A percentile compares a stretch with the other conserved stretches of the same genome.
These are phyloP conservation scores for Montifringilla adamsi DNA, from an alignment of 2,113 vertebrate species.

Conservation along the genomic window DNA sequence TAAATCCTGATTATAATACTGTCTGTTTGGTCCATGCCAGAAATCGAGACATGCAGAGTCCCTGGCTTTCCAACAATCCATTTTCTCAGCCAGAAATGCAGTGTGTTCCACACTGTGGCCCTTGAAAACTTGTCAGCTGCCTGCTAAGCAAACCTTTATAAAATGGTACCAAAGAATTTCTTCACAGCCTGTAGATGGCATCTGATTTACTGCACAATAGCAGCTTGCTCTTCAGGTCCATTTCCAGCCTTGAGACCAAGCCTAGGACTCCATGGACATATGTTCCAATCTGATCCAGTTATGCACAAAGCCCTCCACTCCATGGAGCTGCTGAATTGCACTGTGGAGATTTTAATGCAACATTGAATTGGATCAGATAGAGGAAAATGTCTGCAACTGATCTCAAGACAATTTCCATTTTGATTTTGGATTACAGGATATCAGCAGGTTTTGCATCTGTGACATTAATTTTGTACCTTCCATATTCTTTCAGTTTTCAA, in stretches of 20 bases:
- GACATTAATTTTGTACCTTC: neutral
- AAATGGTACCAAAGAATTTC: neutral
- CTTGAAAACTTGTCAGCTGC: neutral
- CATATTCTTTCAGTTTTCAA: neutral
- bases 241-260: neutral
- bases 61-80: neutral
- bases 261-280: neutral
- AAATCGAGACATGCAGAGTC: neutral
- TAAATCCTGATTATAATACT: neutral
- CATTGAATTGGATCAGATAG: neutral
- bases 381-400: neutral
- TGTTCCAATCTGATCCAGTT: neutral
- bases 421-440: neutral
- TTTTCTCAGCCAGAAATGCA: neutral
- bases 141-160: neutral
- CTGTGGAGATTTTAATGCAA: neutral
- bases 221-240: neutral
- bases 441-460: neutral
- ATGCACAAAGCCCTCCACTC: neutral
- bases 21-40: neutral
- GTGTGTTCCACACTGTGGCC: neutral
- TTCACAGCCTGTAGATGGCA: neutral
- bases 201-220: neutral
- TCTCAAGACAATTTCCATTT: neutral
- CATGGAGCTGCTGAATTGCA: neutral